Evolutionary conservation across 1,140 invertebrate species (phyloP).

Genomic region (Macrosteles quadrilineatus): DNA sequence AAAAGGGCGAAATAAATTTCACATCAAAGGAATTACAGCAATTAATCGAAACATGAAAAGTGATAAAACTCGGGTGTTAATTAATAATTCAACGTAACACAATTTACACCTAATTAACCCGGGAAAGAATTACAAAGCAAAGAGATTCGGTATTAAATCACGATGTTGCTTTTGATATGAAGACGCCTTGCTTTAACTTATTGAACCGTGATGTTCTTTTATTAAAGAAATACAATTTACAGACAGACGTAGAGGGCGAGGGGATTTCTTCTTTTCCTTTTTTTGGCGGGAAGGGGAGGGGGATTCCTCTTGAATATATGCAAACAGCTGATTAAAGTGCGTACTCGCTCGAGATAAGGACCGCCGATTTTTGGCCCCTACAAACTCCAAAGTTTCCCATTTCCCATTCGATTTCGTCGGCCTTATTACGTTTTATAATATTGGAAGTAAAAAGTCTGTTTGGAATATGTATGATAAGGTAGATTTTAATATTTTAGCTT

Average conservation of each 20-base stretch:
- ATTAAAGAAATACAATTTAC: slow-evolving; percentile 12
- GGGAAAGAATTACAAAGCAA: background rate
- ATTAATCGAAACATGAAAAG: background rate
- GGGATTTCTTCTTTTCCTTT: background rate
- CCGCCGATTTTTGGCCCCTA: slow-evolving; percentile 8
- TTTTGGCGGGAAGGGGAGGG: background rate
- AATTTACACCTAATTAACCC: slow-evolving; percentile 1
- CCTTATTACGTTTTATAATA: too few species aligned
- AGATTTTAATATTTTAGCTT: too few species aligned
- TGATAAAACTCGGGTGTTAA: slow-evolving; percentile 1
- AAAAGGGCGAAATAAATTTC: too few species aligned
- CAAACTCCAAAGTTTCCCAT: background rate
- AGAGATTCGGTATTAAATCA: background rate
- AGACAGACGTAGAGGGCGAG: background rate
- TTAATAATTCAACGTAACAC: slow-evolving; percentile 10
- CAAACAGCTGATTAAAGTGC: slow-evolving; percentile 7
- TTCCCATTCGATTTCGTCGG: background rate
- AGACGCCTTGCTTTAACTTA: background rate
- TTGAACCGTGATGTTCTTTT: slow-evolving; percentile 16
- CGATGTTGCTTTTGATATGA: slow-evolving; percentile 7
- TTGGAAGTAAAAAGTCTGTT: too few species aligned
- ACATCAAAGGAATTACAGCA: too few species aligned
- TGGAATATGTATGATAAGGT: too few species aligned
- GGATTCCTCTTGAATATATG: slow-evolving; percentile 4
- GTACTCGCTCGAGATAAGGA: background rate